Evolutionary conservation across 1,140 invertebrate species (phyloP).

Genomic region (Tetragonula clypearis): DNA sequence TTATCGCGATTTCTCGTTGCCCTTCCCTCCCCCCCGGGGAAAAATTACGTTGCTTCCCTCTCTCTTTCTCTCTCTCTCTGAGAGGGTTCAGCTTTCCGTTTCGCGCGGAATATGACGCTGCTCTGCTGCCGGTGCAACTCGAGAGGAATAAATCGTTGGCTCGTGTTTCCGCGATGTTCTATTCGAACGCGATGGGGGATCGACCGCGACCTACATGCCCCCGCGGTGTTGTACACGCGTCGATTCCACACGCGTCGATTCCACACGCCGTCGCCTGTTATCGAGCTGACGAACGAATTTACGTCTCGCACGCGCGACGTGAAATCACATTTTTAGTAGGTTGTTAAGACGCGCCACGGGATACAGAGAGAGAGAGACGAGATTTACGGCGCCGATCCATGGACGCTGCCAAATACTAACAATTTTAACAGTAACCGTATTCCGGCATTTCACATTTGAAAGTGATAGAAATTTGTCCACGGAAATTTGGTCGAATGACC

Average conservation of each 20-base stretch:
- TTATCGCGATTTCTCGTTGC: conserved; percentile 27
- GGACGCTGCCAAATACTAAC: not conserved
- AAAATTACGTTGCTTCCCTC: not conserved
- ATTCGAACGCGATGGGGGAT: not conserved
- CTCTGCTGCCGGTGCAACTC: not conserved
- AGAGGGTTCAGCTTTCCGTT: not conserved
- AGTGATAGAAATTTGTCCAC: too few species aligned
- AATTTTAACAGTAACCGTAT: too few species aligned
- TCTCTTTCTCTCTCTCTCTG: not conserved
- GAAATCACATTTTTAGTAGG: not conserved
- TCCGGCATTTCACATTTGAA: too few species aligned
- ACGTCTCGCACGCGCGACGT: too few species aligned
- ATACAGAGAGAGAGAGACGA: too few species aligned
- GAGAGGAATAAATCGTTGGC: not conserved
- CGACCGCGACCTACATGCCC: not conserved
- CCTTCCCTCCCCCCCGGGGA: not conserved
- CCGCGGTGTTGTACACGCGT: too few species aligned
- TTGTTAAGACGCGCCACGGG: not conserved
- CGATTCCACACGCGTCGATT: not conserved
- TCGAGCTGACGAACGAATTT: not conserved
- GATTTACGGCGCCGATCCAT: not conserved
- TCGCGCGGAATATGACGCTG: not conserved
- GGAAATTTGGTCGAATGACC: too few species aligned
- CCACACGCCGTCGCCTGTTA: not conserved
- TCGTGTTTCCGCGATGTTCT: not conserved